These are phyloP conservation scores for Pseudonaja textilis DNA, from an alignment of 2,113 vertebrate genomes.

Conservation along the genomic window DNA sequence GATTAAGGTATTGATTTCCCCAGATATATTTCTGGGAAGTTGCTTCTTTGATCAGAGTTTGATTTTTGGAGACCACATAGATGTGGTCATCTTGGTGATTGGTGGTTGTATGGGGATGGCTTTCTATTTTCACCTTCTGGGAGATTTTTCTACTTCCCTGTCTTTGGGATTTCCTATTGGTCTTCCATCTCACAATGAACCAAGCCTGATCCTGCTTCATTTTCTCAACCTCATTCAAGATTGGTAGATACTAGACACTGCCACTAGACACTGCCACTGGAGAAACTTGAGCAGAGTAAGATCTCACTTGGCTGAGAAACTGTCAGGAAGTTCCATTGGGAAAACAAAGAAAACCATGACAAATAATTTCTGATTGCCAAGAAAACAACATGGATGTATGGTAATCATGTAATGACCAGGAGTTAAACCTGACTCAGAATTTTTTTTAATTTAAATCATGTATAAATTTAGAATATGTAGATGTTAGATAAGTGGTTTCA, in stretches of 20 bases:
- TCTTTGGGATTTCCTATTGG: too few species aligned
- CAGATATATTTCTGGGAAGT: not conserved
- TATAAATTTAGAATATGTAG: not conserved
- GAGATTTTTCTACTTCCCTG: not conserved
- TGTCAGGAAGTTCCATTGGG: not conserved
- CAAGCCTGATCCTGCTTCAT: too few species aligned
- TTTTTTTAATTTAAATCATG: not conserved
- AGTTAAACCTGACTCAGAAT: not conserved
- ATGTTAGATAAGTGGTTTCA: not conserved
- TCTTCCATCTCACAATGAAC: too few species aligned
- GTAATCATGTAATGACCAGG: not conserved
- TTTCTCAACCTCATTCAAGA: too few species aligned
- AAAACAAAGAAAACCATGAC: not conserved
- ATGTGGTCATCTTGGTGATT: not conserved
- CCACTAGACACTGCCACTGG: too few species aligned
- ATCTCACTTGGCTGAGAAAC: not conserved
- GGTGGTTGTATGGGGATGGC: not conserved
- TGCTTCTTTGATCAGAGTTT: not conserved
- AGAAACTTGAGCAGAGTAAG: not conserved
- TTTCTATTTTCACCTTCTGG: not conserved
- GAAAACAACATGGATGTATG: not conserved
- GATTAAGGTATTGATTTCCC: not conserved
- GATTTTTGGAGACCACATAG: not conserved
- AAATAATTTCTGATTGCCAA: not conserved
- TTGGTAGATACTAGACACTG: too few species aligned